phyloP scores from a whole-genome alignment of 2,888 invertebrate species.

The Pollenia griseotomentosa region DNA sequence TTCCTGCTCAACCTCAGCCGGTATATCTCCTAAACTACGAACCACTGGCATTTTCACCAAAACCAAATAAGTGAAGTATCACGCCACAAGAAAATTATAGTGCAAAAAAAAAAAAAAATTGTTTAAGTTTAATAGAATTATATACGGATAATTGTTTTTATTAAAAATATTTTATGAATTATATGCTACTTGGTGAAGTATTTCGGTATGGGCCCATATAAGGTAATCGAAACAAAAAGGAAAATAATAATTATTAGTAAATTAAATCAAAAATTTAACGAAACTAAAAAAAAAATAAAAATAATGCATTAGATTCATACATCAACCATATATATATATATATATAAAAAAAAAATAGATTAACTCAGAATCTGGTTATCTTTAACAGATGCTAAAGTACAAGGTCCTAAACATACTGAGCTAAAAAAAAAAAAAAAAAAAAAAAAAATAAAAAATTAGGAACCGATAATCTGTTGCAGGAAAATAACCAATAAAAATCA shows the following conservation, averaged over 20 bases:
- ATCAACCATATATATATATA: too few species aligned
- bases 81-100: background rate
- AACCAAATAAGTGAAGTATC: background rate
- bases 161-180: too few species aligned
- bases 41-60: background rate
- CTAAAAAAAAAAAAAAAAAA: background rate
- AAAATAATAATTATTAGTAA: too few species aligned
- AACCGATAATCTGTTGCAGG: background rate
- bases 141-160: too few species aligned
- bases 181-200: too few species aligned
- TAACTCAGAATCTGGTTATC: background rate
- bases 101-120: background rate
- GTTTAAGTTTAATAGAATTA: too few species aligned
- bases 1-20: background rate
- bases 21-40: background rate
- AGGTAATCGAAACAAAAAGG: too few species aligned
- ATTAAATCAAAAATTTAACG: too few species aligned
- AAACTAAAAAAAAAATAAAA: too few species aligned
- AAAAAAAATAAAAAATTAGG: background rate
- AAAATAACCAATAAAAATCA: background rate
- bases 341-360: background rate
- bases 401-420: background rate
- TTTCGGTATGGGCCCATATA: too few species aligned
- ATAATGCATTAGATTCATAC: too few species aligned
- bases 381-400: background rate